Evolutionary conservation across 2,888 invertebrate species (phyloP).

Genomic region (Erpobdella octoculata): DNA sequence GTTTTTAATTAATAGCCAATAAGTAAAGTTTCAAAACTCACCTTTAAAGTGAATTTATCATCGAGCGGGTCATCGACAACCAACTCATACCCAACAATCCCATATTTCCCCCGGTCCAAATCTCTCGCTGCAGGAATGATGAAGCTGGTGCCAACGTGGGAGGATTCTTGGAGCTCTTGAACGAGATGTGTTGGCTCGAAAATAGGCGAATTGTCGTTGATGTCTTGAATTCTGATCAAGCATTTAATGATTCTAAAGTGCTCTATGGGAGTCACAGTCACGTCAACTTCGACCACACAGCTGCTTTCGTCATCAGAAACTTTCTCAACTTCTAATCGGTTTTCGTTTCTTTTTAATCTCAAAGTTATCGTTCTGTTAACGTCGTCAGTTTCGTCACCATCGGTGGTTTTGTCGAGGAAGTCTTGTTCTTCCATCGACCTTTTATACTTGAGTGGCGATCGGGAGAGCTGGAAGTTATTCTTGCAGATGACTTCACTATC

Average conservation of each 20-base stretch:
- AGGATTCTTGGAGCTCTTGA: slow-evolving; percentile 33
- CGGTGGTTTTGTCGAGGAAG: neutral
- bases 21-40: neutral
- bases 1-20: neutral
- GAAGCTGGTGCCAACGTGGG: slow-evolving; percentile 31
- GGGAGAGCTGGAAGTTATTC: neutral
- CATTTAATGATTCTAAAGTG: slow-evolving; percentile 29
- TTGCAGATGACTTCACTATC: slow-evolving; percentile 35
- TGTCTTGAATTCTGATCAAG: slow-evolving; percentile 34
- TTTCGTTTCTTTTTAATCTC: neutral
- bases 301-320: neutral
- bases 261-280: slow-evolving; percentile 31
- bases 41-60: slow-evolving; percentile 22
- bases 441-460: neutral
- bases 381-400: neutral
- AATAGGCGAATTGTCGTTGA: slow-evolving; percentile 35
- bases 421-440: neutral
- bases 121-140: slow-evolving; percentile 34
- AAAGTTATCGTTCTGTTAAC: neutral
- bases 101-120: slow-evolving; percentile 27
- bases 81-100: slow-evolving; percentile 31
- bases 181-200: slow-evolving; percentile 30
- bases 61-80: slow-evolving; percentile 25
- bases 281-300: slow-evolving; percentile 33
- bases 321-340: too few species aligned